Base-by-base conservation (phyloP, 2,888 invertebrate genomes). In the Sclerodermus sp. region DNA sequence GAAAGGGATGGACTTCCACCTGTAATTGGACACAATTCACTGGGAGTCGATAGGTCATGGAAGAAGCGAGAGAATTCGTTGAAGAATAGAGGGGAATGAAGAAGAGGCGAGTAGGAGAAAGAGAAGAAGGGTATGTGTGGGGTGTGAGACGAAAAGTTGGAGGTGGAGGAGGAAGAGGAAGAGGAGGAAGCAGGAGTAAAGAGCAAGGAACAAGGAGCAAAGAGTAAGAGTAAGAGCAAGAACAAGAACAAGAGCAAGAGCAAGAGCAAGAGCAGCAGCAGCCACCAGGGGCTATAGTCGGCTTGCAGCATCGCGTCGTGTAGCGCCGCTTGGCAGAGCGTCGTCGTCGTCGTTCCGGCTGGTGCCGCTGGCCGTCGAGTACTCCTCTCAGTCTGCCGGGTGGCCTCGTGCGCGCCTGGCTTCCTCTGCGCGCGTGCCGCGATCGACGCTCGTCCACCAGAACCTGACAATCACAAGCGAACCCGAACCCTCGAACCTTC, bases 391-490 rank as follows among this genome's bases (percentile, higher is more conserved):
- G 64, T 68, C 65, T 67, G 63, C 57, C 63, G 62, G 64, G 58
- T 64, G 60, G 59, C 60, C 60, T 62, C 67, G 67, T 60, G 64
- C 67, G 63, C 62, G 68, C 62, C 57, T 66, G 59, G 62, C 50
- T 56, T 52, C 49, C 52, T 54, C 44, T 49, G 56, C 54, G 57
- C 13, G 38, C n/a, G 6, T 17, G n/a, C 37, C 17, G 6, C 14
- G 14, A 13, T 8, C 45, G 15, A 56, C 57, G 50, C 56, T 49
- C 48, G 51, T 36, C 31, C 18, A 41, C 14, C 10, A 15, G 30
- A 18, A 40, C n/a, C n/a, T n/a, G n/a, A n/a, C n/a, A n/a, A n/a
- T n/a, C n/a, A n/a, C n/a, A n/a, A n/a, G n/a, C n/a, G n/a, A n/a
- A n/a, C n/a, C n/a, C n/a, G n/a, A n/a, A n/a, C n/a, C n/a, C n/a